A percentile compares a stretch with the other conserved stretches of the same genome.
Conservation (phyloP, 2,113 vertebrate species). For the mouse (Mus musculus) region DNA sequence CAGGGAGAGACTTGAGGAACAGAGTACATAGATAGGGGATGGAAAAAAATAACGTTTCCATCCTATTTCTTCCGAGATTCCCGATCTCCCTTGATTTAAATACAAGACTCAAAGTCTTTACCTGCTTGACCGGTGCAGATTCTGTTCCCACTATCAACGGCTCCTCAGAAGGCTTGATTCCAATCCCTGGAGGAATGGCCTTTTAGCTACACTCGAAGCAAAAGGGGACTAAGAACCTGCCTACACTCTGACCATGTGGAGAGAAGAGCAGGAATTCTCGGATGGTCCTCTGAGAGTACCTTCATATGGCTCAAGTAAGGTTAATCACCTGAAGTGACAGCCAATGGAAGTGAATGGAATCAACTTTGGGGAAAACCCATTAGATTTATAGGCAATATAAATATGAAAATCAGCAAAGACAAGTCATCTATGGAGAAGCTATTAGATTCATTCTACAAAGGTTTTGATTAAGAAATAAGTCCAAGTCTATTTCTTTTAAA, state of each 20-base stretch:
- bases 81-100: not conserved
- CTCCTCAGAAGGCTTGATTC: not conserved
- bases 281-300: not conserved
- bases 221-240: not conserved
- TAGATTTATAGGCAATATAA: not conserved
- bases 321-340: not conserved
- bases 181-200: not conserved
- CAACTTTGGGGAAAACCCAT: not conserved
- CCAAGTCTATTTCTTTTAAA: conserved; percentile 34
- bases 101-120: not conserved
- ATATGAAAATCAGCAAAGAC: not conserved
- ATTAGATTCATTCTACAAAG: conserved; percentile 30
- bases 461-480: conserved; percentile 44
- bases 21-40: too few relatives aligned
- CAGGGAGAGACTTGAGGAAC: not conserved
- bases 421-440: not conserved
- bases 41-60: not conserved
- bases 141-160: rapidly evolving
- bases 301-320: not conserved
- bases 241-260: not conserved
- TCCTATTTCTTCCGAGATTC: not conserved
- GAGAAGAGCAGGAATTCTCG: not conserved
- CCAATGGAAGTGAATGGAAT: not conserved
- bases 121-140: not conserved
- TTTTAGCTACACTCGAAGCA: not conserved